Base-by-base conservation (phyloP, 1,140 invertebrate species). In the Caenorhabditis brenneri region DNA sequence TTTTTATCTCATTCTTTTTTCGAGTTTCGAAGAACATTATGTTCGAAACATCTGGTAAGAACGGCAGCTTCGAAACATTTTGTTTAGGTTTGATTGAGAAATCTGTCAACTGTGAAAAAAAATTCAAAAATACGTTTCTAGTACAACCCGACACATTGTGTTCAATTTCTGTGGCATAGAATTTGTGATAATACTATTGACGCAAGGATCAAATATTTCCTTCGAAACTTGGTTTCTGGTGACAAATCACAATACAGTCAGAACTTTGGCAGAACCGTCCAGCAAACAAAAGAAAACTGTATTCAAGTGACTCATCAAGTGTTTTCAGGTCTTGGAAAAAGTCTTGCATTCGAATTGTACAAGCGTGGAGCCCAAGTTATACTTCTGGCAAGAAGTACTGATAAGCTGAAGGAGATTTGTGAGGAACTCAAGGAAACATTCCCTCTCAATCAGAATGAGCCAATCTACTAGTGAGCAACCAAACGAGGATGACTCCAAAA, bases 361-460 rank as follows among this genome's bases (percentile, higher is more conserved):
- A 65, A 51, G 53, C 48, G 79, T n/a, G 87, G 87, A 29, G 89
- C 89, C 15, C 88, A 89, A 83, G 74, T 91, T 9, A 89, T 90
- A 81, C 80, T 90, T 22, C 80, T 83, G 6, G 89, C 89, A 6
- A 78, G 88, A 79, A 87, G 85, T 51, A 88, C 90, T 29, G 89
- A 90, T 46, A 89, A 90, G 48, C 53, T 90, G 51, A 80, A 90
- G 80, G 85, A 84, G 33, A 49, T 89, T 12, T 90, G 89, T 79
- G 80, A 81, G 36, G 85, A 87, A 46, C 69, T 87, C 15, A 84
- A 87, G 53, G 46, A 78, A 24, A 84, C 29, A 24, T 39, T 60
- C 39, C 51, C 48, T 2, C 60, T 48, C 0, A 86, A 86, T 31
- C 83, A 85, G 16, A 74, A 87, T 53, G 85, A 86, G 42, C 86